phyloP scores from a whole-genome alignment of 1,140 invertebrate species.

The Drosophila ironensis region DNA sequence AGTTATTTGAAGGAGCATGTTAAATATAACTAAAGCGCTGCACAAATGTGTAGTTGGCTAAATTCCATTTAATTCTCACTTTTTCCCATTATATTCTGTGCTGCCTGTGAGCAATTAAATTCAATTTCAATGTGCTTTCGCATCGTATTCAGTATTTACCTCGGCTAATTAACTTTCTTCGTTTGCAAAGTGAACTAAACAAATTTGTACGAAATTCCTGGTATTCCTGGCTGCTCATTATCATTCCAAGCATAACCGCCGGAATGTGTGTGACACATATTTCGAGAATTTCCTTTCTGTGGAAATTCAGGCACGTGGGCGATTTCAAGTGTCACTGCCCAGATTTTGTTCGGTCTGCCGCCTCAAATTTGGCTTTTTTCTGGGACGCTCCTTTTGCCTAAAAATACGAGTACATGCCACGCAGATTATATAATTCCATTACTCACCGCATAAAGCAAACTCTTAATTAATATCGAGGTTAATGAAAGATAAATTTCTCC shows the following conservation, averaged over 20 bases:
- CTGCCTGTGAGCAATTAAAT: neutral
- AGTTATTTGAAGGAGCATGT: neutral
- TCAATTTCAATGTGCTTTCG: neutral
- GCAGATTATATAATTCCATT: too few relatives aligned
- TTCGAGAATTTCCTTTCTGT: neutral
- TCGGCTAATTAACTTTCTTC: constrained; percentile 31
- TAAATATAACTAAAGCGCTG: too few relatives aligned
- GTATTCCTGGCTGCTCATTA: constrained; percentile 31
- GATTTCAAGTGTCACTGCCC: constrained; percentile 24
- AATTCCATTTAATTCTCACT: too few relatives aligned
- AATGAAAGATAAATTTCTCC: constrained; percentile 14
- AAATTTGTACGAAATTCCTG: constrained; percentile 16
- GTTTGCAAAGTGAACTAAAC: constrained; percentile 27
- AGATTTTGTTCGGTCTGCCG: constrained; percentile 8
- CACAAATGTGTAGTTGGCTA: neutral
- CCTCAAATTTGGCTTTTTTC: neutral
- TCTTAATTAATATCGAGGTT: constrained; percentile 19
- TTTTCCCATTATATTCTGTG: neutral
- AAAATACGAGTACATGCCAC: too few relatives aligned
- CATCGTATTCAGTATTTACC: constrained; percentile 20
- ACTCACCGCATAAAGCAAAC: neutral
- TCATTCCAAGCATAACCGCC: constrained; percentile 27
- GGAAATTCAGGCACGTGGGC: constrained; percentile 18
- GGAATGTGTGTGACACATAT: constrained; percentile 31
- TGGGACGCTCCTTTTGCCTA: too few relatives aligned